Evolutionary conservation across 2,113 vertebrate species (phyloP).

Genomic region (Rhinoptilus africanus): DNA sequence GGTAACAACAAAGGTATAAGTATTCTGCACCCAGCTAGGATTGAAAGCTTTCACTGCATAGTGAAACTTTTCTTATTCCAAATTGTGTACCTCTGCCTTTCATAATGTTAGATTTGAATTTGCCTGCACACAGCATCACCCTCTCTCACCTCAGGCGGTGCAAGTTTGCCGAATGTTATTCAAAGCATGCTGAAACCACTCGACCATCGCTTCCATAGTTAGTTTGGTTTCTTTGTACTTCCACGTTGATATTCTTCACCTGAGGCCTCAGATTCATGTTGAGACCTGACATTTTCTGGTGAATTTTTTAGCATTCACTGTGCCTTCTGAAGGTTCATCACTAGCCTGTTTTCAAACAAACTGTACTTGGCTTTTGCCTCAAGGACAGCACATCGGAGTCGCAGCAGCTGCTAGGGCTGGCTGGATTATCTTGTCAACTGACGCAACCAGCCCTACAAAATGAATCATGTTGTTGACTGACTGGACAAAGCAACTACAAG

Average conservation of each 20-base stretch:
- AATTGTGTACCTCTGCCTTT: background rate
- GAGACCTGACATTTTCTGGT: rapidly evolving
- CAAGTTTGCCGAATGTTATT: background rate
- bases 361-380: background rate
- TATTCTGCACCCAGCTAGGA: background rate
- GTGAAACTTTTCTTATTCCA: background rate
- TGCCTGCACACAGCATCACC: background rate
- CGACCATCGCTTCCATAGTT: background rate
- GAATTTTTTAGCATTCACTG: background rate
- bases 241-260: background rate
- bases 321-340: background rate
- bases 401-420: background rate
- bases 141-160: background rate
- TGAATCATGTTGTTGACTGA: conserved; percentile 5
- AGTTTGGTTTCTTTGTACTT: background rate
- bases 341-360: background rate
- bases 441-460: background rate
- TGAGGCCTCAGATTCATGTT: background rate
- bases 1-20: background rate
- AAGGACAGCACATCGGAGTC: background rate
- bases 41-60: background rate
- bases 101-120: background rate
- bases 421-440: background rate
- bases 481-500: background rate
- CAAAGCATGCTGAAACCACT: background rate